phyloP scores from a whole-genome alignment of 1,140 invertebrate species.

The Drusus annulatus region DNA sequence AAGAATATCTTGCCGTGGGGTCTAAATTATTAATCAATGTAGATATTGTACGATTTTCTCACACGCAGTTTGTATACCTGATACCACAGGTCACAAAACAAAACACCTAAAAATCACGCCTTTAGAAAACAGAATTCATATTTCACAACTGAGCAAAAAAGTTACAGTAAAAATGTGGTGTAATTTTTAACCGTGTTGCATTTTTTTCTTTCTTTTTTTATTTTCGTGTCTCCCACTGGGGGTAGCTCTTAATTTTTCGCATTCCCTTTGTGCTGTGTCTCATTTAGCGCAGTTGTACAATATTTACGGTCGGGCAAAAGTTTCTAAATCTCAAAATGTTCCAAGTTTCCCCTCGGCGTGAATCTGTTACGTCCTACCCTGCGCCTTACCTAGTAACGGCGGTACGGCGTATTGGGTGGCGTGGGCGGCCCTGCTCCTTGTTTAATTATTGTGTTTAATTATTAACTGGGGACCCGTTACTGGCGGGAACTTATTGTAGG shows the following conservation, averaged over 20 bases:
- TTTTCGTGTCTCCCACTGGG: background rate
- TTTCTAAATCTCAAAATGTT: constrained; percentile 42
- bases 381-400: no score
- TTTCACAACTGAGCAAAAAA: background rate
- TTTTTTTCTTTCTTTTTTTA: no score
- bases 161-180: no score
- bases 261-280: background rate
- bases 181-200: no score
- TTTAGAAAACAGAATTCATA: background rate
- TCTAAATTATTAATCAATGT: no score
- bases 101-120: background rate
- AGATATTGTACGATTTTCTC: no score
- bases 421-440: background rate
- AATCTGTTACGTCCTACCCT: background rate
- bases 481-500: constrained; percentile 15
- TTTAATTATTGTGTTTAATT: constrained; percentile 38
- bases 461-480: constrained; percentile 30
- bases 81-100: background rate
- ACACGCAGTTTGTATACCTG: background rate
- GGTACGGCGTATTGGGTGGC: background rate
- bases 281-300: constrained; percentile 37
- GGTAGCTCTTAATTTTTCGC: background rate
- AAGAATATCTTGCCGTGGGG: no score
- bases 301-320: constrained; percentile 25
- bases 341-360: constrained; percentile 10